Evolutionary conservation across 2,797 vertebrate genomes (phyloP), one percentile per base, ranked within the genome.

Genomic region (Momotus momota): DNA sequence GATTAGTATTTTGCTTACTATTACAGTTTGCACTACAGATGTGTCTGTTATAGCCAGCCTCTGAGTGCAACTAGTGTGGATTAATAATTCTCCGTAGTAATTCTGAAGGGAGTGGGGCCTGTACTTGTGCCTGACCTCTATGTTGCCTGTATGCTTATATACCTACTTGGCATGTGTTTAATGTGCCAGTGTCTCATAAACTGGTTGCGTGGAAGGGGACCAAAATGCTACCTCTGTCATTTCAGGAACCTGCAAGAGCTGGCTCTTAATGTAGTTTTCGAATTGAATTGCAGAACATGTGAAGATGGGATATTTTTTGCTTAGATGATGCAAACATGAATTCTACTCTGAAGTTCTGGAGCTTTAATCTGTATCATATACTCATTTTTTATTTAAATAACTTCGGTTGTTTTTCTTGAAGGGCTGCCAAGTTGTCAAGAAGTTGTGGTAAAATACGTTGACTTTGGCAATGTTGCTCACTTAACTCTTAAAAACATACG

Each of bases 401-500:
- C 55, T 82, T 82, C 10, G 1, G 2, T 64, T 92, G 14, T 85
- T 92, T 95, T 97, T 87, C 90, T 84, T 97, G 27, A 87, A 99
- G 99, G 98, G 90, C 97, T 98, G 67, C 97, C 97, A 40, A 98
- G 97, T 55, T 78, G 49, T 93, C 97, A 90, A 58, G 98, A 98
- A 97, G 98, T 99, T 93, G 97, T 98, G 54, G 98, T 99, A 41
- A 97, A 85, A 64, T 99, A 98, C 14, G 98, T 99, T 41, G 99
- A 99, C 96, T 98, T 98, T 35, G 99, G 99, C 78, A 98, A 97
- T 60, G 87, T 94, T 93, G 97, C 97, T 66, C 98, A 93, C 49
- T 62, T 99, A 94, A 95, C 97, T 38, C 96, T 98, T 80, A 97
- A 97, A 74, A 98, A 98, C 67, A 96, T 99, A 94, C 96, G 98